A percentile compares a stretch with the other conserved stretches of the same genome.
These are phyloP conservation scores for Caranx ignobilis DNA, from an alignment of 2,113 vertebrate genomes.

Conservation along the genomic window DNA sequence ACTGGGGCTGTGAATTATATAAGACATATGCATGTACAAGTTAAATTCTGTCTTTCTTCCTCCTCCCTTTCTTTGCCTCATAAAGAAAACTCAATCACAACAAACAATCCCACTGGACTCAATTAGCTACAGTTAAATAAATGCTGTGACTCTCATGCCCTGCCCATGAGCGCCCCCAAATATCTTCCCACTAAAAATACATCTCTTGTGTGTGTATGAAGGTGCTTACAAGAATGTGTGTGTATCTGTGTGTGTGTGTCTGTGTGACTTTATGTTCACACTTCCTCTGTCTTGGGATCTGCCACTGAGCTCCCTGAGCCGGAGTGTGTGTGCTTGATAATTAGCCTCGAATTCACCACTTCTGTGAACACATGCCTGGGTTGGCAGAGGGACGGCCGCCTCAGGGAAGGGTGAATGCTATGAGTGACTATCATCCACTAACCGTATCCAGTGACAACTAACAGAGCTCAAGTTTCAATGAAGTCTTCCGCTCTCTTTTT, in stretches of 20 bases:
- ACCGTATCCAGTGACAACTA: conserved; percentile 8
- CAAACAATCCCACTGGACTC: conserved; percentile 81
- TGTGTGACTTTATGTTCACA: conserved; percentile 42
- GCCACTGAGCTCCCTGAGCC: conserved; percentile 52
- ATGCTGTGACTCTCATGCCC: conserved; percentile 64
- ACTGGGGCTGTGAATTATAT: background rate
- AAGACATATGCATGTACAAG: background rate
- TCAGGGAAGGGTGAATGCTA: conserved; percentile 49
- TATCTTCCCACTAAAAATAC: conserved; percentile 38
- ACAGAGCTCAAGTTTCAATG: background rate
- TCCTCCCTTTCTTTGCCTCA: conserved; percentile 22
- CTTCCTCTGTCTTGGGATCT: conserved; percentile 54
- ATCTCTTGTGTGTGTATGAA: conserved; percentile 44
- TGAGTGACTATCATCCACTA: conserved; percentile 46
- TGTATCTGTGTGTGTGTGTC: conserved; percentile 38
- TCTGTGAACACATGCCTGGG: conserved; percentile 44
- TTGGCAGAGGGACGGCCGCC: conserved; percentile 38
- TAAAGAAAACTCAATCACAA: conserved; percentile 69
- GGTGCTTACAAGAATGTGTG: conserved; percentile 22
- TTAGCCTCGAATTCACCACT: conserved; percentile 62
- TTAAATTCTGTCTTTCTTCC: background rate
- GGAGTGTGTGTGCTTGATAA: conserved; percentile 61
- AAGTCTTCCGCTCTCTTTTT: background rate
- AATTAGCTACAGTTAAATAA: conserved; percentile 85
- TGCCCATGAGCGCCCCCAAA: conserved; percentile 51